A percentile compares a stretch with the other conserved stretches of the same genome.
phyloP scores from a whole-genome alignment of 2,888 invertebrate genomes.

The Notodonta ziczac region DNA sequence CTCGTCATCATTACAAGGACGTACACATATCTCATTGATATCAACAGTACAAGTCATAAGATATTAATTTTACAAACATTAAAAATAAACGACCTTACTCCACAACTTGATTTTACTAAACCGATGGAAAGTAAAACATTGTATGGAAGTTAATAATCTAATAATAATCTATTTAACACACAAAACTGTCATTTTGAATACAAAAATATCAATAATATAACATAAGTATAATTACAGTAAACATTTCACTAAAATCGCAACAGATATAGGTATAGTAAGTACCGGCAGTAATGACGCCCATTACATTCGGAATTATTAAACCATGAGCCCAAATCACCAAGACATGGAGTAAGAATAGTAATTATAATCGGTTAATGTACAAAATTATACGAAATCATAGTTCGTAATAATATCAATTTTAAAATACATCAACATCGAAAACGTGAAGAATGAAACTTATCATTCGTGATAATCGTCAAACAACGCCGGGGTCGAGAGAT shows the following conservation, averaged over 20 bases:
- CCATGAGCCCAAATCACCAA: constrained; percentile 47
- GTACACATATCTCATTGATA: constrained; percentile 22
- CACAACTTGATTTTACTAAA: constrained; percentile 53
- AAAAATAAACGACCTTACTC: constrained; percentile 57
- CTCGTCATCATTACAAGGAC: constrained; percentile 17
- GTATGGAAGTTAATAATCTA: constrained; percentile 33
- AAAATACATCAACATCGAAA: constrained; percentile 38
- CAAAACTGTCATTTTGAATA: constrained; percentile 56
- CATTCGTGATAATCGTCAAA: constrained; percentile 8
- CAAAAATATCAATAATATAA: constrained; percentile 57
- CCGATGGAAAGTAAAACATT: constrained; percentile 30
- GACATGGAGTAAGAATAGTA: constrained; percentile 54
- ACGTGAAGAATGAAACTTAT: constrained; percentile 18
- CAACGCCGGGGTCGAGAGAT: constrained; percentile 16
- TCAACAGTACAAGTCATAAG: constrained; percentile 50
- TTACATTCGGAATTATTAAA: constrained; percentile 34
- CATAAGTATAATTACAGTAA: constrained; percentile 54
- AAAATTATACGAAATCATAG: constrained; percentile 52
- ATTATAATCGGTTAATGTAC: constrained; percentile 39
- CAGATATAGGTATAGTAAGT: constrained; percentile 38
- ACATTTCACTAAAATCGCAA: constrained; percentile 54
- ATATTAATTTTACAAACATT: constrained; percentile 50
- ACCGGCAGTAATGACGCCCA: constrained; percentile 26
- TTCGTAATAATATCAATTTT: constrained; percentile 40
- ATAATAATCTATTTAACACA: constrained; percentile 48